phyloP scores from a whole-genome alignment of 2,113 vertebrate species.

The Ceratotherium simum region DNA sequence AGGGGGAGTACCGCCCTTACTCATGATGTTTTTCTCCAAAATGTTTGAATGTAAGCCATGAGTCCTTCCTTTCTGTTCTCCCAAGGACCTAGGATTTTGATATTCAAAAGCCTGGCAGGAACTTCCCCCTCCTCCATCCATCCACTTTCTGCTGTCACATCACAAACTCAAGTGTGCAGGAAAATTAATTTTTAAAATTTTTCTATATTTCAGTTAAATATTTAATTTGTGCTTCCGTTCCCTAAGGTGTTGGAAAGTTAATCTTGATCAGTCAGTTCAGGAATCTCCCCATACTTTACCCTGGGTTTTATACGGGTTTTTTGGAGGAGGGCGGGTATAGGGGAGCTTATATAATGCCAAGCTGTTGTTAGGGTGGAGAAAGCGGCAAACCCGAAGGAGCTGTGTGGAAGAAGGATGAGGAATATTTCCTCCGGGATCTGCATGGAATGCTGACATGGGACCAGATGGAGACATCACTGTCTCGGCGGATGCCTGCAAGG shows the following conservation, averaged over 20 bases:
- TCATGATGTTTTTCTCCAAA: background rate
- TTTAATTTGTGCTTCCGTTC: background rate
- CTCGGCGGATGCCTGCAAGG: background rate
- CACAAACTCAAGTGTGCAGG: background rate
- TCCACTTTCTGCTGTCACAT: background rate
- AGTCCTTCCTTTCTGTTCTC: background rate
- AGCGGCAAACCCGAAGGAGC: background rate
- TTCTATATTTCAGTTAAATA: background rate
- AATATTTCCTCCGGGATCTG: background rate
- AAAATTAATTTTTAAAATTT: background rate
- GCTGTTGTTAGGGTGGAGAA: no score
- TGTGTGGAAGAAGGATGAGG: background rate
- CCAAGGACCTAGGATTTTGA: background rate
- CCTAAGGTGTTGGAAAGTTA: background rate
- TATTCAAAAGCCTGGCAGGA: background rate
- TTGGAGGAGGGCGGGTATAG: background rate
- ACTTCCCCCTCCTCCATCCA: fast-evolving
- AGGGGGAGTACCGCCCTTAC: background rate
- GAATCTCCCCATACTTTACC: background rate
- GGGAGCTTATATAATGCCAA: background rate
- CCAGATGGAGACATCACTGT: background rate
- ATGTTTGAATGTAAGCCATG: background rate
- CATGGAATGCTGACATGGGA: fast-evolving
- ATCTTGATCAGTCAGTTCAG: background rate
- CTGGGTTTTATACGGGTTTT: background rate